phyloP scores from a whole-genome alignment of 2,797 vertebrate genomes.

The Urocyon cinereoargenteus region DNA sequence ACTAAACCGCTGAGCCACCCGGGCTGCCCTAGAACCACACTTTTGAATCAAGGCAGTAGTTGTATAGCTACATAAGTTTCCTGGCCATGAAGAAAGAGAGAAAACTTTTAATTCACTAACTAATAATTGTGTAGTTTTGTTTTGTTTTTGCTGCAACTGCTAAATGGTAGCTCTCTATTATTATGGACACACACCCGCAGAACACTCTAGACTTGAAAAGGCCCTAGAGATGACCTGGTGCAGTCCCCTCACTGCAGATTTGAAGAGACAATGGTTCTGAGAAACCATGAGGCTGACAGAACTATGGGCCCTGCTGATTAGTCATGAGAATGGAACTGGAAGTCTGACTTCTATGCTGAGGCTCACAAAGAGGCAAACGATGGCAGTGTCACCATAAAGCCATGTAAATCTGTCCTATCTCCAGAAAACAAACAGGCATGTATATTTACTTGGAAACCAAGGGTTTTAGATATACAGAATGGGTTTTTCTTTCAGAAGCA shows the following conservation, averaged over 20 bases:
- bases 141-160: not conserved
- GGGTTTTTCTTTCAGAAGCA: not conserved
- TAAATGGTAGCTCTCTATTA: not conserved
- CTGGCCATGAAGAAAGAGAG: not conserved
- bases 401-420: not conserved
- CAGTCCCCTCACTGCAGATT: not conserved
- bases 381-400: not conserved
- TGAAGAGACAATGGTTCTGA: not conserved
- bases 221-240: not conserved
- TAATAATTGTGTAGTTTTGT: not conserved
- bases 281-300: not conserved
- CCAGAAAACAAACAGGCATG: not conserved
- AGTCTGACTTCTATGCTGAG: not conserved
- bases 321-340: accelerated
- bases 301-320: not conserved
- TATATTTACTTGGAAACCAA: not conserved
- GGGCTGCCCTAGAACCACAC: not conserved
- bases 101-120: constrained; percentile 8
- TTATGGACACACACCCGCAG: not conserved
- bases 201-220: not conserved
- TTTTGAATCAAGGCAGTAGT: not conserved
- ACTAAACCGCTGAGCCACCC: too few relatives aligned
- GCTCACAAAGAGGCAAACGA: not conserved
- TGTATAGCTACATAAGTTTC: not conserved
- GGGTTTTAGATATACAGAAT: not conserved